phyloP scores from a whole-genome alignment of 2,113 vertebrate genomes.

The Lepisosteus oculatus region DNA sequence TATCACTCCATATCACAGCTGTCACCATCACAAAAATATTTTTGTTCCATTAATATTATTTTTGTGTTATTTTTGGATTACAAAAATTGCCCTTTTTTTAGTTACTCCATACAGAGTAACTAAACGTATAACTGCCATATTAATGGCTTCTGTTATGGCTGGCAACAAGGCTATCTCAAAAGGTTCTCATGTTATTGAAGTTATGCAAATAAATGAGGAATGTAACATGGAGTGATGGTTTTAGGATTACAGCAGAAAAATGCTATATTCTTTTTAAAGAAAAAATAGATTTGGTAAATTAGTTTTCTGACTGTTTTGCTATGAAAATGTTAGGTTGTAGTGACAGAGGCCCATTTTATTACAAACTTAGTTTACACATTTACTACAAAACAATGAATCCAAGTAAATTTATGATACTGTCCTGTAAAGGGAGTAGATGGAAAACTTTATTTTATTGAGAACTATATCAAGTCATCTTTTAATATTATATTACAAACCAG shows the following conservation, averaged over 20 bases:
- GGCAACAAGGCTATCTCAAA: too few species aligned
- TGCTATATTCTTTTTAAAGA: not conserved
- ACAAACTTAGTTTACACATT: constrained; percentile 11
- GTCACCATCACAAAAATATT: constrained; percentile 24
- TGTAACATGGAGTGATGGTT: too few species aligned
- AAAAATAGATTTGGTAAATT: too few species aligned
- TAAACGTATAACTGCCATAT: too few species aligned
- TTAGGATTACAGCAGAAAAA: too few species aligned
- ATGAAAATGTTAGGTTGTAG: not conserved
- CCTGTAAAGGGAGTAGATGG: not conserved
- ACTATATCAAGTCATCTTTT: constrained; percentile 12
- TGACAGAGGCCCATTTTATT: not conserved
- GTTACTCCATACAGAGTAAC: too few species aligned
- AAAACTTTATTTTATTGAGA: constrained; percentile 1
- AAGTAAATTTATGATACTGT: constrained; percentile 12
- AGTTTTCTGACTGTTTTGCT: not conserved
- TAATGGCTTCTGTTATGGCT: too few species aligned
- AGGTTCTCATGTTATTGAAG: too few species aligned
- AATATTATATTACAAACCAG: not conserved
- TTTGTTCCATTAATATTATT: too few species aligned
- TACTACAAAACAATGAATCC: constrained; percentile 6
- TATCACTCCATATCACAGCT: constrained; percentile 40
- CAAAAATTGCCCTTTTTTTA: too few species aligned
- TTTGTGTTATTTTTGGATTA: too few species aligned
- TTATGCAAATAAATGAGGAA: too few species aligned